Evolutionary conservation across 2,888 invertebrate species (phyloP), one percentile per base, ranked within the genome.

Genomic region (Idaea dimidiata): DNA sequence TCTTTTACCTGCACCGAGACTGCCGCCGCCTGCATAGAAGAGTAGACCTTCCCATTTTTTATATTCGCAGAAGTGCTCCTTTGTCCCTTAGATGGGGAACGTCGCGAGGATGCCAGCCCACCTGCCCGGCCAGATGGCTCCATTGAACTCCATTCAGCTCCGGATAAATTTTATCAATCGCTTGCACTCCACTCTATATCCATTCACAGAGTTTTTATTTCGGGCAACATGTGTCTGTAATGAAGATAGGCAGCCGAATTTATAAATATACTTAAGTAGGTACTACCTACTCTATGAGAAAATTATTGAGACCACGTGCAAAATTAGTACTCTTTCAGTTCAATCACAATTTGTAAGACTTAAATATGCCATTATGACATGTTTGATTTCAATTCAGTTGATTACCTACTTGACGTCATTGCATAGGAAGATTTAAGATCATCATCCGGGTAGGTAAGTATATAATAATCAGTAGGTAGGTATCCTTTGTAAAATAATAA

Each of bases 111-210:
- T 77, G 79, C 68, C 73, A 73, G 63, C 78, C 64, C 90, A 91
- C 90, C 89, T 90, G 91, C 56, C 56, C 14, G 17, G 14, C 14
- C 17, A 17, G 85, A 85, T 71, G 66, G 80, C 78, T 87, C 88
- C 88, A 87, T 88, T 88, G 73, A n/a, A 55, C 72, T 74, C 83
- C 88, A 91, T 90, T 91, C 86, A 88, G 76, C 71, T 72, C 69
- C 71, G 73, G 75, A 83, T 83, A 81, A 88, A 85, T 84, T 88
- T 89, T 88, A 90, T 91, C 88, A 91, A 90, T 90, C 81, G 87
- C 79, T 75, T 78, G 76, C 79, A 77, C 79, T 78, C 75, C 76
- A 76, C 75, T 77, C 76, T 70, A 70, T 68, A 63, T 70, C 80
- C 86, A 88, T 90, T 88, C 89, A 89, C 77, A 69, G 69, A 66